Evolutionary conservation across 2,888 invertebrate genomes (phyloP), one percentile per base, ranked within the genome.

Genomic region (Sicus ferrugineus): DNA sequence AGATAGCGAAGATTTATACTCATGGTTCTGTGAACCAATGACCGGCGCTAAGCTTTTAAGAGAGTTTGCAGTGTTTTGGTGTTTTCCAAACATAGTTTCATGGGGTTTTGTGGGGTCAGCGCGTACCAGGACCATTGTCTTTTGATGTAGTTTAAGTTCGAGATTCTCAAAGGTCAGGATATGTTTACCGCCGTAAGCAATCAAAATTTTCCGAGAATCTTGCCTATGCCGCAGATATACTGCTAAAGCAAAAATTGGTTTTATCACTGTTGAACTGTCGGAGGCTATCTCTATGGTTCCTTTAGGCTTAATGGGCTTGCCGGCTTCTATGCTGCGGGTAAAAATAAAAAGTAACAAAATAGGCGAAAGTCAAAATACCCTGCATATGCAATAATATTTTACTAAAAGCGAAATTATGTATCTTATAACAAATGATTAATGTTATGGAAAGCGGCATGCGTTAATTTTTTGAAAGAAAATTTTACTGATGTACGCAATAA

Each of bases 291-390:
- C 87, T 19, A 92, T 81, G 16, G 88, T 90, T 11, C 89, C 84
- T 75, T 86, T 87, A 4, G 91, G 90, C 83, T 90, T 91, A 0
- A 91, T 75, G 0, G 91, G 90, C 79, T 91, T 91, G 30, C 83
- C 83, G 28, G 85, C 83, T 50, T 79, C 79, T 16, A 84, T 73
- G 59, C 84, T 85, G 56, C 23, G 70, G 71, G 34, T 56, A 56
- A 42, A 42, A 65, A 23, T 50, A 58, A n/a, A n/a, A n/a, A n/a
- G n/a, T n/a, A n/a, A 21, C 21, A 62, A 66, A 58, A 56, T n/a
- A n/a, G n/a, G n/a, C n/a, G n/a, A n/a, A n/a, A n/a, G n/a, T n/a
- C n/a, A n/a, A n/a, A n/a, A n/a, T 34, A 34, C 34, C 11, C 34
- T 34, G 34, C 34, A 34, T 34, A 34, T n/a, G n/a, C n/a, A n/a